Evolutionary conservation across 2,797 vertebrate genomes (phyloP), one percentile per base, ranked within the genome.

Genomic region (Pipistrellus pipistrellus): DNA sequence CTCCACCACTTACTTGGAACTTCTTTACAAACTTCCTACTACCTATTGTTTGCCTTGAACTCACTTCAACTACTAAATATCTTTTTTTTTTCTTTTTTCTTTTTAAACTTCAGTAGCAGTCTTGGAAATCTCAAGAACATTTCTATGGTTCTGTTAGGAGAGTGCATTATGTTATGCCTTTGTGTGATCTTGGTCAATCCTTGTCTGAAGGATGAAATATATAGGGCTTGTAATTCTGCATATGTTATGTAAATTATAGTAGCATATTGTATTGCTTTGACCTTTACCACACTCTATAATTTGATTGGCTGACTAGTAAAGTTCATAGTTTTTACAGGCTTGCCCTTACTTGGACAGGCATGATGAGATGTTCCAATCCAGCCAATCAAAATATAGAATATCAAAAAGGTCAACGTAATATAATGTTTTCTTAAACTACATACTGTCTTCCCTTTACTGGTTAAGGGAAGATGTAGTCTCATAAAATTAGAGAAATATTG

Each of bases 201-300:
- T 95, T 94, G 68, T 95, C 94, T 96, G 87, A 92, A 88, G 88
- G 69, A 96, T 97, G 93, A 98, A 91, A 95, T 98, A 95, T 97
- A 94, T 82, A 90, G 91, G 87, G 96, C 96, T 94, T 91, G 75
- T 80, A 96, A 95, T 95, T 94, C 88, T 93, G 88, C 95, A 96
- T 91, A 90, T 91, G 91, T 93, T 95, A 96, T 92, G 78, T 88
- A 97, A 97, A 98, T 97, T 95, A 96, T 71, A 12, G 10, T n/a
- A 53, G 30, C 57, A 96, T 95, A 96, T 94, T 96, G 89, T 90
- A 88, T 83, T 81, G 88, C 92, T 96, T 95, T 97, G 97, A 97
- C 97, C 97, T 98, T 97, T 96, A 94, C 48, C 95, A 85, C 86
- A 97, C 95, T 93, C 95, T 97, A 81, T 96, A 96, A 95, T 97